phyloP scores from a whole-genome alignment of 1,140 invertebrate species.

The Micrasema minimum region DNA sequence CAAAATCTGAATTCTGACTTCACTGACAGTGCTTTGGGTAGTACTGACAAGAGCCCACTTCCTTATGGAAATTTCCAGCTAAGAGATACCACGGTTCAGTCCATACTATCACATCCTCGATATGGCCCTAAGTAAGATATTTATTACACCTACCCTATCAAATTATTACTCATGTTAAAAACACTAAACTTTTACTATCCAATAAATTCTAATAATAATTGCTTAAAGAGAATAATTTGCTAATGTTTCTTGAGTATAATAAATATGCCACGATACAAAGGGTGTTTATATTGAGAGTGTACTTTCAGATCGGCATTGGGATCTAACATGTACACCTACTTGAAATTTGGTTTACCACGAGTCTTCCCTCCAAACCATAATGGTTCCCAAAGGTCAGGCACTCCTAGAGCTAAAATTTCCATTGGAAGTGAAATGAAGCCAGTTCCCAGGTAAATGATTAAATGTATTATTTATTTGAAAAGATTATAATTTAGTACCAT shows the following conservation, averaged over 20 bases:
- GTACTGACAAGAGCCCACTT: constrained; percentile 87
- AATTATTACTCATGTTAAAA: background rate
- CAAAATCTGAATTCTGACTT: constrained; percentile 96
- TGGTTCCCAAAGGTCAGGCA: constrained; percentile 71
- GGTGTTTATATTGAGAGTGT: background rate
- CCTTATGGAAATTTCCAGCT: constrained; percentile 95
- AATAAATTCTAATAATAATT: too few relatives aligned
- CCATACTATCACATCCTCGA: constrained; percentile 89
- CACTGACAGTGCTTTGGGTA: constrained; percentile 91
- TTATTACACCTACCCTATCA: background rate
- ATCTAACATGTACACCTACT: constrained; percentile 91
- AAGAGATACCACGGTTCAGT: constrained; percentile 91
- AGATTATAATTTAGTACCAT: background rate
- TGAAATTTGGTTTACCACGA: constrained; percentile 91
- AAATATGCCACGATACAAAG: too few relatives aligned
- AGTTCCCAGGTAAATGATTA: constrained; percentile 58
- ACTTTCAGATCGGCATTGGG: constrained; percentile 77
- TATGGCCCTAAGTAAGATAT: constrained; percentile 83
- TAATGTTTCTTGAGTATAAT: too few relatives aligned
- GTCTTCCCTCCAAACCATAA: constrained; percentile 84
- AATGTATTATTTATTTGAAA: background rate
- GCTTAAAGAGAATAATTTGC: too few relatives aligned
- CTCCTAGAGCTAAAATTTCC: constrained; percentile 67
- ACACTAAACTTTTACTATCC: too few relatives aligned
- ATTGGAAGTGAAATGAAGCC: constrained; percentile 67